A percentile compares a stretch with the other conserved stretches of the same genome.
Conservation (phyloP, 2,888 invertebrate genomes). For the Leucophenga montana region DNA sequence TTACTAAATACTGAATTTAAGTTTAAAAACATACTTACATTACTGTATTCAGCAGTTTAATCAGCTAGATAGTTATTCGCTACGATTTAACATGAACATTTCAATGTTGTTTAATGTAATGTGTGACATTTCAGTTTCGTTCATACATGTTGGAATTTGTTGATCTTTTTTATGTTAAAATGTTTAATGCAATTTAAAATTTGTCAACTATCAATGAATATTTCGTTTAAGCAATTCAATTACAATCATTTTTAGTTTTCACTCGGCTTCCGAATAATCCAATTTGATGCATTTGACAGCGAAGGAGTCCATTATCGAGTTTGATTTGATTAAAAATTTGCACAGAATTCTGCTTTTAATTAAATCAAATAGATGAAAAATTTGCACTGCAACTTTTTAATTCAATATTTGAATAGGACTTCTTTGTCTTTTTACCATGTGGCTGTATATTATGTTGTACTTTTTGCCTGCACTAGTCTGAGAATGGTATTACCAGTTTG, state of each 20-base stretch:
- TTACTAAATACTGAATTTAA: too few species aligned
- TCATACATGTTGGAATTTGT: too few species aligned
- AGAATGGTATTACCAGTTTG: too few species aligned
- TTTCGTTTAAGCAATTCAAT: slow-evolving; percentile 7
- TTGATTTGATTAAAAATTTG: slow-evolving; percentile 13
- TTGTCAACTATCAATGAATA: background rate
- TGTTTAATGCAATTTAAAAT: too few species aligned
- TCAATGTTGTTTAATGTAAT: too few species aligned
- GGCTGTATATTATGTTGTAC: background rate
- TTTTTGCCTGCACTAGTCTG: too few species aligned
- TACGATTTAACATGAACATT: too few species aligned
- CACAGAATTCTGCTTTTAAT: slow-evolving; percentile 20
- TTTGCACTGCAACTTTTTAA: slow-evolving; percentile 33
- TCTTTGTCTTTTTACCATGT: slow-evolving; percentile 31
- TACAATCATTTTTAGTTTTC: slow-evolving; percentile 6
- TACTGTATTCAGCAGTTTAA: too few species aligned
- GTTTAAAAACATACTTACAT: too few species aligned
- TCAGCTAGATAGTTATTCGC: too few species aligned
- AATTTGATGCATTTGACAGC: slow-evolving; percentile 4
- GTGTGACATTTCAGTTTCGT: too few species aligned
- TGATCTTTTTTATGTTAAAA: too few species aligned
- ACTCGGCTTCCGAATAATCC: background rate
- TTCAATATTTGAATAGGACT: slow-evolving; percentile 29
- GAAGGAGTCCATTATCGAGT: slow-evolving; percentile 11
- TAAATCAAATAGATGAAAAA: slow-evolving; percentile 26